phyloP scores from a whole-genome alignment of 2,888 invertebrate genomes.

The Parelbella ahira region DNA sequence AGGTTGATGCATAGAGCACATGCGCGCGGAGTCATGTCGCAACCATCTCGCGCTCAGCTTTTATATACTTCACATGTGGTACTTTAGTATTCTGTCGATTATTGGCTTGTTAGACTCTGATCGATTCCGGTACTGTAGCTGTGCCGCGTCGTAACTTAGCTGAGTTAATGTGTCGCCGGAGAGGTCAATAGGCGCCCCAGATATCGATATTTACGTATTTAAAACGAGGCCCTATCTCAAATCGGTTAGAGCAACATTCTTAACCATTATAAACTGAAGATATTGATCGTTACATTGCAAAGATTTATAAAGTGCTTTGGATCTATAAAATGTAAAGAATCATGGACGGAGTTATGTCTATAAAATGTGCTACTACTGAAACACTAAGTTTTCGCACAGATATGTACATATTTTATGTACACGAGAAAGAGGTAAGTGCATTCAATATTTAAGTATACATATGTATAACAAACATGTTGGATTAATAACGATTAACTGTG shows the following conservation, averaged over 20 bases:
- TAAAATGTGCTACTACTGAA: too few relatives aligned
- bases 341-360: too few relatives aligned
- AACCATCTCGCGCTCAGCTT: conserved; percentile 15
- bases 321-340: too few relatives aligned
- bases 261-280: not conserved
- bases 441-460: too few relatives aligned
- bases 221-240: conserved; percentile 13
- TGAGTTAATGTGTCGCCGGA: conserved; percentile 41
- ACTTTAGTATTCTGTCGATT: conserved; percentile 62
- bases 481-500: too few relatives aligned
- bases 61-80: conserved; percentile 22
- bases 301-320: too few relatives aligned
- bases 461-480: too few relatives aligned
- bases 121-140: conserved; percentile 48
- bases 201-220: conserved; percentile 27
- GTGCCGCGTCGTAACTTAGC: conserved; percentile 47
- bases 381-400: too few relatives aligned
- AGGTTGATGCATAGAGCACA: conserved; percentile 15
- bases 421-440: too few relatives aligned
- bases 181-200: conserved; percentile 35
- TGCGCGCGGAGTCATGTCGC: conserved; percentile 30
- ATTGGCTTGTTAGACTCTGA: conserved; percentile 63
- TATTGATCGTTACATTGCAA: too few relatives aligned
- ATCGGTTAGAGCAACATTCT: conserved; percentile 6
- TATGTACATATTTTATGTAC: too few relatives aligned